Evolutionary conservation across 1,140 invertebrate genomes (phyloP).

Genomic region (Brachionus rubens): DNA sequence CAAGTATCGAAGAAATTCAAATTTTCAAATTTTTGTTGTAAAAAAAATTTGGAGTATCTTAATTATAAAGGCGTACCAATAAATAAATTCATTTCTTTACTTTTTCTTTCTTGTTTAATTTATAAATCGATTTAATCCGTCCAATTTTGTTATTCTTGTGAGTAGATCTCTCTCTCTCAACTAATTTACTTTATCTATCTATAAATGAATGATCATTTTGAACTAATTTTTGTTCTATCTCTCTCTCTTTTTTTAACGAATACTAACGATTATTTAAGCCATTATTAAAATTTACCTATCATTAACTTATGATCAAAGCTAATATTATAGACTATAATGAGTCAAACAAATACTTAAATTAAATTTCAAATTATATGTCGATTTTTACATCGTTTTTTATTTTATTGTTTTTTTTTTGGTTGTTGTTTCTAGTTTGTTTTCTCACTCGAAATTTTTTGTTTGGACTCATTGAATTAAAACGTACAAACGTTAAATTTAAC

Average conservation of each 20-base stretch:
- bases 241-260: neutral
- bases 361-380: conserved; percentile 24
- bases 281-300: conserved; percentile 30
- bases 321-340: conserved; percentile 23
- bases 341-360: conserved; percentile 28
- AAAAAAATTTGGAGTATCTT: too few relatives aligned
- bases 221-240: conserved; percentile 12
- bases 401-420: conserved; percentile 6
- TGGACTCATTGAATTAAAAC: too few relatives aligned
- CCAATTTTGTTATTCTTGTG: too few relatives aligned
- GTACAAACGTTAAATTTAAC: neutral
- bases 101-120: neutral
- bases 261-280: conserved; percentile 26
- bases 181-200: too few relatives aligned
- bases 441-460: too few relatives aligned
- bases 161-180: too few relatives aligned
- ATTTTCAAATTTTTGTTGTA: too few relatives aligned
- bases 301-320: conserved; percentile 25
- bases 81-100: neutral
- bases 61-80: neutral
- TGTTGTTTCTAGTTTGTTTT: neutral
- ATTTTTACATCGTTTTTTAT: neutral
- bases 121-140: conserved; percentile 20
- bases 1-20: too few relatives aligned
- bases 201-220: neutral